Base-by-base conservation (phyloP, 2,113 vertebrate species). In the Indri indri region DNA sequence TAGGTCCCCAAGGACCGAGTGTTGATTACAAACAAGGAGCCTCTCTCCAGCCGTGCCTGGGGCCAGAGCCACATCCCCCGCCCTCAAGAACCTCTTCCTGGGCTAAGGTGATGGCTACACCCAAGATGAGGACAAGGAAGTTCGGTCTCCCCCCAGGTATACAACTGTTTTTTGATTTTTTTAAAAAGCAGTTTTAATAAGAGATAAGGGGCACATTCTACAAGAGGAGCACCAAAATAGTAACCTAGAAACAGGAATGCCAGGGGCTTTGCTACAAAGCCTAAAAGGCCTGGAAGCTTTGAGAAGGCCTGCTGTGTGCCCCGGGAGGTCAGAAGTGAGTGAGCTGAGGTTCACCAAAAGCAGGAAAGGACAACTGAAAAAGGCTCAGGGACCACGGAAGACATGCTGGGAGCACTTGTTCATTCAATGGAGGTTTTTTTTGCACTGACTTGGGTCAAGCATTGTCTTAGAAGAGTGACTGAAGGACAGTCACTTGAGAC, bases 101-200 rank as follows among this genome's bases (percentile, higher is more conserved):
- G 61, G 23, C 45, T 73, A 42, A 61, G 30, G n/a, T n/a, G 86
- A 90, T 2, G 25, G 59, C 22, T 20, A 14, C 10, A 32, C 10
- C 37, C 40, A 47, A 47, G 37, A 25, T 9, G 20, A 68, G 14
- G 8, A 73, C 7, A 52, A 23, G 50, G 13, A 47, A 13, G 32
- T 59, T 68, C 50, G 5, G 16, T 52, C 10, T 79, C 61, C 10
- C 18, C 42, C 12, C 4, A 14, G 40, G 37, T 23, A 32, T 11
- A 45, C 5, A 61, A 66, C 18, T 34, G 27, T 3, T 74, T 8
- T 23, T 37, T 59, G 30, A 3, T 27, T 93, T 90, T n/a, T 42
- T 79, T 93, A 57, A 23, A 84, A 91, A 95, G 50, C 30, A 76
- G 84, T 42, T 94, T 65, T 70, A 81, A 37, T 80, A 93, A 23